Percentiles rank a stretch among this genome's conserved stretches.
phyloP scores from a whole-genome alignment of 2,113 vertebrate species.

The Uria lomvia region DNA sequence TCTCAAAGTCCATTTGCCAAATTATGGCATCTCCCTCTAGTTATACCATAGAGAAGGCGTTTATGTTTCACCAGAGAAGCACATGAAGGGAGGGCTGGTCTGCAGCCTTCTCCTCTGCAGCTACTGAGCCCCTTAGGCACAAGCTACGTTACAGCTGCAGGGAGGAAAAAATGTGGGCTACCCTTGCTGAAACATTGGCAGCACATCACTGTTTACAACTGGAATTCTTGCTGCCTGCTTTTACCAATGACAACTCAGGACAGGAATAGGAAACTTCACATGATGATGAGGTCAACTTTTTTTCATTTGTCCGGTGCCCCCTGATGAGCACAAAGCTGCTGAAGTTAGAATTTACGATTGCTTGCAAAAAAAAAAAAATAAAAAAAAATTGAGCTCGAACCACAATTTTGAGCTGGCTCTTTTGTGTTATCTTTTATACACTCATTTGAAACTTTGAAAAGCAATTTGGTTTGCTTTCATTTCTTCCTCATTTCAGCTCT shows the following conservation, averaged over 20 bases:
- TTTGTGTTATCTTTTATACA: not conserved
- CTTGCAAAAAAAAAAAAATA: not conserved
- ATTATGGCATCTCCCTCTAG: not conserved
- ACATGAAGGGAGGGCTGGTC: not conserved
- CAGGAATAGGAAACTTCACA: slow-evolving; percentile 26
- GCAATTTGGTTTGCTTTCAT: not conserved
- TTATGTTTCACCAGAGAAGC: not conserved
- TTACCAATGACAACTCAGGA: slow-evolving; percentile 9
- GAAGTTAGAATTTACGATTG: slow-evolving; percentile 31
- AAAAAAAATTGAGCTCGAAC: not conserved
- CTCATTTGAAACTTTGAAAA: not conserved
- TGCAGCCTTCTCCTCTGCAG: not conserved
- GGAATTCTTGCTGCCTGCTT: slow-evolving; percentile 32
- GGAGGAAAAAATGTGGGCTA: slow-evolving; percentile 10
- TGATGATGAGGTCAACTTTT: slow-evolving; percentile 54
- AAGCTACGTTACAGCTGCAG: not conserved
- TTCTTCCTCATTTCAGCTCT: not conserved
- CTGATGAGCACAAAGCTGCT: not conserved
- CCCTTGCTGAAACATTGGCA: slow-evolving; percentile 38
- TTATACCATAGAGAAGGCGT: not conserved
- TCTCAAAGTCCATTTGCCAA: not conserved
- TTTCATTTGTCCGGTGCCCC: not conserved
- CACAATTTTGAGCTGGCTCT: not conserved
- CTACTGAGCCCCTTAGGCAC: not conserved
- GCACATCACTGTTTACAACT: slow-evolving; percentile 39